These are phyloP conservation scores for Amblyornis subalaris DNA, from an alignment of 2,113 vertebrate genomes.

Conservation along the genomic window DNA sequence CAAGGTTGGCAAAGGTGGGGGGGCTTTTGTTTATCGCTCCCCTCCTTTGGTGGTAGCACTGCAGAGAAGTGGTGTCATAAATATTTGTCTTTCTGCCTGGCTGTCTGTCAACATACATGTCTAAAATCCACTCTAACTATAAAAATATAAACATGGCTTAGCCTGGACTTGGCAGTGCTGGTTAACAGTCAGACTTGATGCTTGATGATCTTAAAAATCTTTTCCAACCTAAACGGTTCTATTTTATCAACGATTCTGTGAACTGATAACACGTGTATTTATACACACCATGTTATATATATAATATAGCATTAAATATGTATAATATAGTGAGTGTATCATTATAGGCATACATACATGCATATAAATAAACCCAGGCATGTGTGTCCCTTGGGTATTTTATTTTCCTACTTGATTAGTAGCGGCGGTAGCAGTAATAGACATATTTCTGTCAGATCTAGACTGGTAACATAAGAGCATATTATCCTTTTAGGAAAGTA, in stretches of 20 bases:
- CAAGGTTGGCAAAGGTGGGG: not conserved
- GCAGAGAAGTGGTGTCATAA: conserved; percentile 9
- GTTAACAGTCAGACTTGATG: not conserved
- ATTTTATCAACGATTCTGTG: not conserved
- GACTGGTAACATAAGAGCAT: conserved; percentile 32
- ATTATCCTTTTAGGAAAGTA: conserved; percentile 54
- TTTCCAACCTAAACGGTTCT: not conserved
- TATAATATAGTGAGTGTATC: not conserved
- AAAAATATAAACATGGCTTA: not conserved
- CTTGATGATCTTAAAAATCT: not conserved
- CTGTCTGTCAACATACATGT: not conserved
- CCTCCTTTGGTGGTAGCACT: not conserved
- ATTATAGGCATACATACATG: not conserved
- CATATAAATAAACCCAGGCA: conserved; percentile 8
- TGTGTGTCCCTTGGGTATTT: not conserved
- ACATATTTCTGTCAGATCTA: conserved; percentile 40
- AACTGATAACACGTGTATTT: not conserved
- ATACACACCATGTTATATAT: not conserved
- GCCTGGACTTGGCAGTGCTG: not conserved
- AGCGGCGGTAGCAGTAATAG: not conserved
- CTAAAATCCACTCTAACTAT: not conserved
- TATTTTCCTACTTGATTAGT: conserved; percentile 23
- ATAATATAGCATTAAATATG: not conserved
- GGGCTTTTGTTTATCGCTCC: not conserved
- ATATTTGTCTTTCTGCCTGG: conserved; percentile 36